phyloP scores from a whole-genome alignment of 2,888 invertebrate genomes.

The Synergus umbraculus region DNA sequence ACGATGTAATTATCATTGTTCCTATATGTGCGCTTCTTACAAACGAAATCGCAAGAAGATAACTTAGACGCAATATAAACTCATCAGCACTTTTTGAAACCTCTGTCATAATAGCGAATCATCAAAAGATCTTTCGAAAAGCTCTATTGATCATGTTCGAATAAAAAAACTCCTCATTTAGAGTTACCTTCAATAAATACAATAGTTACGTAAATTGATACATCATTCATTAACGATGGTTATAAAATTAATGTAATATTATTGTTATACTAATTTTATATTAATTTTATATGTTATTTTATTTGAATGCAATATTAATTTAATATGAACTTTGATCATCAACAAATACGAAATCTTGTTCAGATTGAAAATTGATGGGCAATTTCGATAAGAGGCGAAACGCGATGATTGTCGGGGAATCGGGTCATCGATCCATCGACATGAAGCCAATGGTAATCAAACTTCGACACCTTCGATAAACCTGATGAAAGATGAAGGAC shows the following conservation, averaged over 20 bases:
- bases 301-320: neutral
- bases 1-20: constrained; percentile 68
- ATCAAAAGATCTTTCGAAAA: neutral
- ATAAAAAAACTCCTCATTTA: neutral
- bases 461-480: constrained; percentile 56
- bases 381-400: constrained; percentile 37
- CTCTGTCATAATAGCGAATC: neutral
- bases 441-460: constrained; percentile 56
- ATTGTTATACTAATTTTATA: too few species aligned
- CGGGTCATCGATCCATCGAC: constrained; percentile 57
- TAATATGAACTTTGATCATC: neutral
- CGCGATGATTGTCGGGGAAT: constrained; percentile 45
- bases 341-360: neutral
- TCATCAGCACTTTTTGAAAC: neutral
- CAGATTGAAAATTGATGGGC: constrained; percentile 20
- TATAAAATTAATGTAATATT: too few species aligned
- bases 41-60: neutral
- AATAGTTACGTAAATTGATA: too few species aligned
- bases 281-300: too few species aligned
- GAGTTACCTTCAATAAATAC: too few species aligned
- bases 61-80: neutral
- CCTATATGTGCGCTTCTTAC: constrained; percentile 40
- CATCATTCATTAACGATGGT: too few species aligned
- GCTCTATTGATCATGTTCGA: neutral
- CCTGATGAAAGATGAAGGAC: constrained; percentile 47